Base-by-base conservation (phyloP, 2,113 vertebrate genomes). In the Sisor rabdophorus region DNA sequence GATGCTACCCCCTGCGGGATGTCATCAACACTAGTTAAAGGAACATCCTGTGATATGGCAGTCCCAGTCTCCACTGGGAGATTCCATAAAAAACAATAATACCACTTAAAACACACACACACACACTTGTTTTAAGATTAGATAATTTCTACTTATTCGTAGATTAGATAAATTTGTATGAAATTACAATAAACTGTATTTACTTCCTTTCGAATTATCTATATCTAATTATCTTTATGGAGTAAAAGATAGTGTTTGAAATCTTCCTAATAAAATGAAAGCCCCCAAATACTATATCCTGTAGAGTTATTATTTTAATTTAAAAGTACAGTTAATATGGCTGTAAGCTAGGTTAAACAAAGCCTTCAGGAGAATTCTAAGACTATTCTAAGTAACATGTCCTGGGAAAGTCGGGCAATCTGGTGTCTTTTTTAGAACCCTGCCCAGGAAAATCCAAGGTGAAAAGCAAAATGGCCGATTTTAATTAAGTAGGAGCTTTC, bases 1-100 rank as follows among this genome's bases (percentile, higher is more conserved):
- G 52, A 73, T 68, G 82, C 82, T 87, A 83, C 82, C 89, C 75
- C 79, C 90, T 93, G 84, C 52, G 78, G 82, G 71, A 81, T 3
- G 17, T 65, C 61, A 90, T 87, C 73, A 88, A 76, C 78, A 83
- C 44, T 15, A 79, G 82, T 85, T 61, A 84, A 78, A 47, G 74
- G 75, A 86, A 85, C 70, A 84, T 82, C 79, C 52, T 63, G 52
- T 73, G 3, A 53, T 60, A 59, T 11, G 54, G 81, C 78, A 67
- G 82, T 68, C 44, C 20, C 44, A 72, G 15, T 11, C 58, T 80
- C 75, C 80, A 79, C 65, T 22, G 73, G 12, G 48, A 78, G 52
- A 36, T 19, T 67, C 40, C 36, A 71, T 20, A 59, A 61, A 77
- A 83, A 86, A 84, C 76, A 84, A 87, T 67, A 84, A 83, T 73